These are phyloP conservation scores for Pseudomyrmex concolor DNA, from an alignment of 1,140 invertebrate species.

Conservation along the genomic window DNA sequence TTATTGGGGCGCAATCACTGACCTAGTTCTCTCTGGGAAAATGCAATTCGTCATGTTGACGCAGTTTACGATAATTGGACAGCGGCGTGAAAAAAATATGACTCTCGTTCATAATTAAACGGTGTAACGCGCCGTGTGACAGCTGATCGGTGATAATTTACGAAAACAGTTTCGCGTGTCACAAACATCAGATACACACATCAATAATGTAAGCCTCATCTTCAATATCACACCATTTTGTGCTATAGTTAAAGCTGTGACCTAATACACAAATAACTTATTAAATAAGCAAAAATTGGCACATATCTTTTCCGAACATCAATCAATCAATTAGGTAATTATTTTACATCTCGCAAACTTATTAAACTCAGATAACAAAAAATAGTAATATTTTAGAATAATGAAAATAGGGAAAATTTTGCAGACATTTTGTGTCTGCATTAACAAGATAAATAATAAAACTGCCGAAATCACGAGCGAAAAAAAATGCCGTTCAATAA, in stretches of 20 bases:
- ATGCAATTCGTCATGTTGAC: conserved; percentile 66
- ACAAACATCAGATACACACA: not conserved
- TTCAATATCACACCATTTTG: not conserved
- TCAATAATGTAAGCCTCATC: conserved; percentile 15
- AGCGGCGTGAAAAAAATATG: conserved; percentile 59
- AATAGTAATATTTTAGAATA: not conserved
- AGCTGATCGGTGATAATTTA: conserved; percentile 34
- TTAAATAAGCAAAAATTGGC: conserved; percentile 8
- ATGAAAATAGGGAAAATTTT: not conserved
- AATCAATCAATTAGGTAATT: conserved; percentile 8
- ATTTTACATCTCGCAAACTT: conserved; percentile 9
- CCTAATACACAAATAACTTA: not conserved
- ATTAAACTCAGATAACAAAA: conserved; percentile 5
- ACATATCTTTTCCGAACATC: not conserved
- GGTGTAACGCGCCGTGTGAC: conserved; percentile 20
- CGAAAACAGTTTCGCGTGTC: conserved; percentile 1
- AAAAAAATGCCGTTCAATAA: not conserved
- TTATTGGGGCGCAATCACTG: conserved; percentile 63
- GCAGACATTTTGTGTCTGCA: not conserved
- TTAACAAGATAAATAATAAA: not conserved
- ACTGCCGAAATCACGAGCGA: not conserved
- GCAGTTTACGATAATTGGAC: conserved; percentile 61
- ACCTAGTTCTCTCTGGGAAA: conserved; percentile 40
- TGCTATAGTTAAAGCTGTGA: not conserved
- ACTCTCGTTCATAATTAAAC: conserved; percentile 67